Conservation (phyloP, 2,888 invertebrate genomes). For the Oasisia sp. region DNA sequence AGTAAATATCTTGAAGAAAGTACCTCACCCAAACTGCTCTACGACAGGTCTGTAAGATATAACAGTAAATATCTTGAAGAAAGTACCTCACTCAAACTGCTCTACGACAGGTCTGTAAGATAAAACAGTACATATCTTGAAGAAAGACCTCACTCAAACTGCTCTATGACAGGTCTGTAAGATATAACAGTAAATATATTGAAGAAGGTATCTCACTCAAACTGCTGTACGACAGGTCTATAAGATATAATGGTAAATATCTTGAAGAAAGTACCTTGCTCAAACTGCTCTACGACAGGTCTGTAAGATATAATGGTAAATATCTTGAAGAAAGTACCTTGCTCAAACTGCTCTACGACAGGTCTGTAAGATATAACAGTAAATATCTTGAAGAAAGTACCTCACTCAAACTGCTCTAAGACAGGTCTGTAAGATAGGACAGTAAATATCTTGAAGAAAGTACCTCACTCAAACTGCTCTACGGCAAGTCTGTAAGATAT, state of each 20-base stretch:
- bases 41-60: conserved; percentile 85
- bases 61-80: conserved; percentile 83
- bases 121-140: conserved; percentile 79
- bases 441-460: conserved; percentile 80
- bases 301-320: conserved; percentile 75
- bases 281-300: conserved; percentile 94
- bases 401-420: conserved; percentile 85
- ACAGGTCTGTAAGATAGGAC: conserved; percentile 81
- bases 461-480: conserved; percentile 81
- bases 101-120: conserved; percentile 89
- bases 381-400: conserved; percentile 80
- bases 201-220: conserved; percentile 77
- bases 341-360: conserved; percentile 90
- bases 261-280: conserved; percentile 75
- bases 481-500: conserved; percentile 85
- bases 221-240: conserved; percentile 91
- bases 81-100: conserved; percentile 75
- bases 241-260: conserved; percentile 76
- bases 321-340: conserved; percentile 75
- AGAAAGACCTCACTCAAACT: conserved; percentile 78
- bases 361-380: conserved; percentile 77
- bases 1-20: conserved; percentile 80
- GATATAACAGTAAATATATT: conserved; percentile 78
- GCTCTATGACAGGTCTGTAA: conserved; percentile 90
- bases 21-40: conserved; percentile 81